Evolutionary conservation across 2,888 invertebrate species (phyloP), one percentile per base, ranked within the genome.

Genomic region (Agrochola circellaris): DNA sequence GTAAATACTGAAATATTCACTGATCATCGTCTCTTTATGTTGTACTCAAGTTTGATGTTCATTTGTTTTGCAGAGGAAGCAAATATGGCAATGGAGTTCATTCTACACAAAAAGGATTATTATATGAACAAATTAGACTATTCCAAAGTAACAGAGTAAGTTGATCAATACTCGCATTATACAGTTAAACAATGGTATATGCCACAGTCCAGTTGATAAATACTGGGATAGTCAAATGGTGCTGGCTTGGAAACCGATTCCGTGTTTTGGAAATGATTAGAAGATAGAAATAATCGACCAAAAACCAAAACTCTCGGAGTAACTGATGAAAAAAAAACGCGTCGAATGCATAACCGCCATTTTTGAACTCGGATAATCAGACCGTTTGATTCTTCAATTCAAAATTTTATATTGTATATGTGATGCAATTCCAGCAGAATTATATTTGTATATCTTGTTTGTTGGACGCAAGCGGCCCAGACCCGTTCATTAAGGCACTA

Each of bases 41-140:
- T 20, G 26, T 45, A 23, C 66, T 67, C 23, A 54, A 54, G n/a
- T 56, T 68, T 56, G 11, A n/a, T n/a, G 17, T 64, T 42, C 15
- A 34, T 73, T 84, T 82, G 68, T 54, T 87, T 95, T 92, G 87
- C 96, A 94, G 97, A 96, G 88, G 97, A 97, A 77, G 97, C 97
- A 7, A 97, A 97, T 78, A 97, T 98, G 70, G 97, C 97, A 82
- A 97, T 97, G 87, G 99, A 99, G 94, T 99, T 99, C 93, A 95
- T 97, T 75, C 97, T 98, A 82, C 98, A 98, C 93, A 99, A 99
- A 93, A 97, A 98, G 84, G 98, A 99, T 92, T 99, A 99, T 95
- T 99, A 99, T 92, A 98, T 98, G 96, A 98, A 98, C 86, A 99
- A 99, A 94, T 95, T 99, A 93, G 98, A 98, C 80, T 98, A 98